Evolutionary conservation across 1,140 invertebrate genomes (phyloP), one percentile per base, ranked within the genome.

Genomic region (Dendrolimus punctatus): DNA sequence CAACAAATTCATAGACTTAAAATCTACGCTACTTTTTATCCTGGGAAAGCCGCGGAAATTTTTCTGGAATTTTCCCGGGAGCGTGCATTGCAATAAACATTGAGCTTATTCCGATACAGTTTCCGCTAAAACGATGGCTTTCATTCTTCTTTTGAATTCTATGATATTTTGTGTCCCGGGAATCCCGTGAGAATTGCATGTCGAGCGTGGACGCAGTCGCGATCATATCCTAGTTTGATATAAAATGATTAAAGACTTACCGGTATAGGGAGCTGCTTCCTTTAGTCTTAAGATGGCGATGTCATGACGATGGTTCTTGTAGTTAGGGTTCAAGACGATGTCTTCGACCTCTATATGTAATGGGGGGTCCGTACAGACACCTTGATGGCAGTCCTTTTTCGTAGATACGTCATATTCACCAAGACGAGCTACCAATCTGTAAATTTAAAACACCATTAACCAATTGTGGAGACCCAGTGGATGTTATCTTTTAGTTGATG

Each of bases 401-500:
- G 52, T 48, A 36, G 49, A 23, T 45, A 56, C 39, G 40, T 64
- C 53, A 53, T 64, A 64, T 53, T 64, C 62, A 7, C 62, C 62
- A 37, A 64, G 45, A 42, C 58, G 55, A 7, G 55, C 55, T 8
- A 58, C 40, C 43, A 64, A 53, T 39, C 60, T 56, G 47, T 36
- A 47, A 48, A 46, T 8, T 7, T 42, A 39, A 4, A 6, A 47
- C 0, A 2, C 38, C 36, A 4, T 47, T 23, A 48, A 38, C 36
- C 6, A 38, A 36, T 48, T 55, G 55, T 53, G 40, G 49, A 2
- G 39, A 48, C 10, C 48, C 53, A 44, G 53, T 58, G 39, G 59
- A 36, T 5, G 42, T 48, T 40, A 10, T 46, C 5, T 72, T 38
- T 23, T 73, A 80, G 50, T 80, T 75, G 4, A 71, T 75, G 3